phyloP scores from a whole-genome alignment of 2,113 vertebrate genomes.

The Agelaius phoeniceus region DNA sequence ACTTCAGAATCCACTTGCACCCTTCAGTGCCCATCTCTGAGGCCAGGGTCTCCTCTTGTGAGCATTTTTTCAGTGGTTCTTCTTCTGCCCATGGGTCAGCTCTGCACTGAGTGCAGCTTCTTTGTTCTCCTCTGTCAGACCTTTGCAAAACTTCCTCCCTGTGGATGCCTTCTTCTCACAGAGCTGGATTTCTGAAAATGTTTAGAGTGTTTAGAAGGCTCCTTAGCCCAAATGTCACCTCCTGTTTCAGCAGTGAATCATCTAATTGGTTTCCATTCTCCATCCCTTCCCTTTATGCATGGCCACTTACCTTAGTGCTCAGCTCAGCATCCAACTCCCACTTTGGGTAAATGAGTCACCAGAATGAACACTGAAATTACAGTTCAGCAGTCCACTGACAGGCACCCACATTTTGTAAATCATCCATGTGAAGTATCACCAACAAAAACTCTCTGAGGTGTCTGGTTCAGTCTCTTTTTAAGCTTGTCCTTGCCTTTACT shows the following conservation, averaged over 20 bases:
- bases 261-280: constrained; percentile 2
- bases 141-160: not conserved
- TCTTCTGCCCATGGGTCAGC: rapidly evolving
- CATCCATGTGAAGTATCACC: not conserved
- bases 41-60: not conserved
- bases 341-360: constrained; percentile 2
- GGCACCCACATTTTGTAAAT: not conserved
- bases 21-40: not conserved
- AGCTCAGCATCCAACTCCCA: constrained; percentile 40
- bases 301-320: constrained; percentile 41
- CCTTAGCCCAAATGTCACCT: constrained; percentile 22
- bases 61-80: not conserved
- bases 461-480: not conserved
- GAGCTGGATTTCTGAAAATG: not conserved
- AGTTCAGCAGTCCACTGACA: not conserved
- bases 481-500: not conserved
- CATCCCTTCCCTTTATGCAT: not conserved
- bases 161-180: not conserved
- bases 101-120: not conserved
- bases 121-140: not conserved
- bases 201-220: not conserved
- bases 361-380: not conserved
- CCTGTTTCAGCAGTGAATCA: constrained; percentile 41
- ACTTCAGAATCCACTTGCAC: not conserved
- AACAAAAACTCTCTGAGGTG: not conserved